These are phyloP conservation scores for Pampusana beccarii DNA, from an alignment of 2,113 vertebrate species.

Conservation along the genomic window DNA sequence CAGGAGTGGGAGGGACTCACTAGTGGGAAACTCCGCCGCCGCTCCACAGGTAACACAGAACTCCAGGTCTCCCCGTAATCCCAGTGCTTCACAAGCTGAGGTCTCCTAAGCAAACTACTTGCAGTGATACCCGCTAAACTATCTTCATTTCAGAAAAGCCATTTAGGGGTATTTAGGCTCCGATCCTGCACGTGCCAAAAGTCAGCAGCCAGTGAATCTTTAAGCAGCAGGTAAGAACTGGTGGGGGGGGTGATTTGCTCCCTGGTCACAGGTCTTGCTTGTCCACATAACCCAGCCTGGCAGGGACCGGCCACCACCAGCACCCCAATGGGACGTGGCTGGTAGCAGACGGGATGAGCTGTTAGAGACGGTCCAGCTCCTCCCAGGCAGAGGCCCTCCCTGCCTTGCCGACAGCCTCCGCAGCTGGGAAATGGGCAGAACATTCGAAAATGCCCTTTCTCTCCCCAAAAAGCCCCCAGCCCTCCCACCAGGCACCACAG, in stretches of 20 bases:
- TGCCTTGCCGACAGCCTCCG: not conserved
- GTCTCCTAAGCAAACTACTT: not conserved
- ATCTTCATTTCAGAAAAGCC: not conserved
- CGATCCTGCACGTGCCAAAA: not conserved
- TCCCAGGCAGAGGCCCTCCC: not conserved
- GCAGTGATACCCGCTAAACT: not conserved
- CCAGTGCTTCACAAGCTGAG: fast-evolving
- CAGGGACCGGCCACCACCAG: not conserved
- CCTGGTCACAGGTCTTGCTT: not conserved
- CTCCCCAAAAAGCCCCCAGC: not conserved
- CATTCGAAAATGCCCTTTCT: not conserved
- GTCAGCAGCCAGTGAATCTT: not conserved
- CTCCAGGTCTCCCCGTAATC: not conserved
- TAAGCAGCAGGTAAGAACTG: not conserved
- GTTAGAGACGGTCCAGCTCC: not conserved
- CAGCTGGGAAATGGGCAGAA: not conserved
- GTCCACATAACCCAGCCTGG: not conserved
- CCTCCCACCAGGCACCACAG: not conserved
- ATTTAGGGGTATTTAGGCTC: not conserved
- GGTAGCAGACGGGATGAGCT: not conserved
- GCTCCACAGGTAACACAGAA: not conserved
- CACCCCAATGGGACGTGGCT: not conserved
- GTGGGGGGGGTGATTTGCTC: not conserved
- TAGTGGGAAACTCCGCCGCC: not conserved
- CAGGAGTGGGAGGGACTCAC: not conserved